phyloP scores from a whole-genome alignment of 2,888 invertebrate species.

The Choristoneura rosaceana region DNA sequence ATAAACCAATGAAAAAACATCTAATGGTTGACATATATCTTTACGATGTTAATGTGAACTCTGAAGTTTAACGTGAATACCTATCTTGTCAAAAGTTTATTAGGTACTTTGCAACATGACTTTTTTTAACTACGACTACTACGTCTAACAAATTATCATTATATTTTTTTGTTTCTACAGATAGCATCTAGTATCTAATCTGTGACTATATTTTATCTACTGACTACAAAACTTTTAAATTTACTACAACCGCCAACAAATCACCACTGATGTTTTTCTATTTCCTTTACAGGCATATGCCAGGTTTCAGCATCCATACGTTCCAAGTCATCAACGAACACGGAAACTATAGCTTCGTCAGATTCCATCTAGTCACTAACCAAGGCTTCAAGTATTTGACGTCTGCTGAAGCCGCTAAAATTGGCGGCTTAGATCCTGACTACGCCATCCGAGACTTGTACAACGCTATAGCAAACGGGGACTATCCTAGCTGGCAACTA shows the following conservation, averaged over 20 bases:
- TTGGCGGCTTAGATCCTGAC: constrained; percentile 92
- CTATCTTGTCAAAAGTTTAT: too few relatives aligned
- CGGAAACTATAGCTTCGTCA: constrained; percentile 90
- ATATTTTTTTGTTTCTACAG: too few relatives aligned
- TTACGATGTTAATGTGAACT: too few relatives aligned
- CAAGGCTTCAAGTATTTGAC: constrained; percentile 92
- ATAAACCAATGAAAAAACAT: too few relatives aligned
- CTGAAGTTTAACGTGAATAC: too few relatives aligned
- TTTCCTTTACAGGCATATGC: constrained; percentile 88
- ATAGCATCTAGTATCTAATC: too few relatives aligned
- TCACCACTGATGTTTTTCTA: background rate
- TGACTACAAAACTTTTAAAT: background rate
- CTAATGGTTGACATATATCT: too few relatives aligned
- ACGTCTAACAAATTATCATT: too few relatives aligned
- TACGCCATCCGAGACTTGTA: constrained; percentile 93
- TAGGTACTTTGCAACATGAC: too few relatives aligned
- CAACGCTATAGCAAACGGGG: constrained; percentile 91
- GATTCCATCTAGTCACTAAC: constrained; percentile 95
- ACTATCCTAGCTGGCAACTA: constrained; percentile 90
- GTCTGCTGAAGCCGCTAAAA: constrained; percentile 86
- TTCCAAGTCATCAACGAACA: constrained; percentile 92
- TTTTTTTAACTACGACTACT: too few relatives aligned
- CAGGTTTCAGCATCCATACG: constrained; percentile 96
- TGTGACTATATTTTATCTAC: background rate
- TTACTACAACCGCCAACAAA: background rate